A percentile compares a stretch with the other conserved stretches of the same genome.
These are phyloP conservation scores for Petromus typicus DNA, from an alignment of 2,113 vertebrate genomes.

Conservation along the genomic window DNA sequence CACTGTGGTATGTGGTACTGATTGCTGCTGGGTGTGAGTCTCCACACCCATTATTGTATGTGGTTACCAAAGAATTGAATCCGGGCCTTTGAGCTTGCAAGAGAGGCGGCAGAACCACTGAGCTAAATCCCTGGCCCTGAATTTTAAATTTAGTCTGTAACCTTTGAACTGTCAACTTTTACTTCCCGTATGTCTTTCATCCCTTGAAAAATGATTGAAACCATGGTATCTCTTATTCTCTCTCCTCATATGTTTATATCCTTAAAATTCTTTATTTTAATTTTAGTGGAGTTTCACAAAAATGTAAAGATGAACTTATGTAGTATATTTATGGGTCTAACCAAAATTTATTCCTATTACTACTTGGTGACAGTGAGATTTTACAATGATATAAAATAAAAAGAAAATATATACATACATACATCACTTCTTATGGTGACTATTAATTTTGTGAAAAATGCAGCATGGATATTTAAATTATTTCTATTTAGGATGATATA, in stretches of 20 bases:
- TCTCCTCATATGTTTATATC: neutral
- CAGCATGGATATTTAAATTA: neutral
- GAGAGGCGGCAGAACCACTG: too few relatives aligned
- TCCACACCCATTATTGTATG: too few relatives aligned
- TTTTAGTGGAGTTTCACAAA: neutral
- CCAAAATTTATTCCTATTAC: neutral
- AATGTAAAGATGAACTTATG: conserved; percentile 2
- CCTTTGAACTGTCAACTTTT: neutral
- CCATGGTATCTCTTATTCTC: conserved; percentile 15
- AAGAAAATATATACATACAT: neutral
- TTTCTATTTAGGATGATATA: conserved; percentile 1
- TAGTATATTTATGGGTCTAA: neutral
- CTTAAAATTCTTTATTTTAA: conserved; percentile 20
- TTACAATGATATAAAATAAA: neutral
- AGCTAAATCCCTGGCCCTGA: neutral
- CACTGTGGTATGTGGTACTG: too few relatives aligned
- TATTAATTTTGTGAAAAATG: conserved; percentile 30
- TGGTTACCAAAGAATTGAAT: too few relatives aligned
- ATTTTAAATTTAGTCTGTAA: neutral
- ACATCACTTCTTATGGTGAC: conserved; percentile 2
- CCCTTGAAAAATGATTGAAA: neutral
- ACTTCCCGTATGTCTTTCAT: neutral
- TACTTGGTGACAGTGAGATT: conserved; percentile 24
- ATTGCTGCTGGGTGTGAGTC: too few relatives aligned
- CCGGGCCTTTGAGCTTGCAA: too few relatives aligned